Evolutionary conservation across 2,113 vertebrate species (phyloP), one percentile per base, ranked within the genome.

Genomic region (Indri indri): DNA sequence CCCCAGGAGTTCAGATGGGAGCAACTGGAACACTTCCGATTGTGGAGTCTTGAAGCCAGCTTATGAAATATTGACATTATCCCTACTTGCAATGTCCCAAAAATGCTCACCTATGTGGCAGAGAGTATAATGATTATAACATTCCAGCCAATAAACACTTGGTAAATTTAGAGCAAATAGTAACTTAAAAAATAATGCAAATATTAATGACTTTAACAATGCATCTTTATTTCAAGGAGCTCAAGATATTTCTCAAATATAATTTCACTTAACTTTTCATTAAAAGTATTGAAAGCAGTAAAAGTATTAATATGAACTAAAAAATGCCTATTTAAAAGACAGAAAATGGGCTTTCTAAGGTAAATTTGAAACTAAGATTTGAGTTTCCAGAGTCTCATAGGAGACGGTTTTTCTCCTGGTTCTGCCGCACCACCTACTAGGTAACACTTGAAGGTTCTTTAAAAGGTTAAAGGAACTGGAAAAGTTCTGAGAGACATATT

Each of bases 201-300:
- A 45, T 90, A 52, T 68, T 61, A 96, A 82, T 81, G 71, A 79
- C 20, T 88, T 97, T 40, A 77, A 82, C 82, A 61, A 57, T 20
- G 0, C 7, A 37, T 65, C 61, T 92, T 74, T 74, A 91, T 45
- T 85, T 50, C 37, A 87, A 63, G 16, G 32, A 65, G 30, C 7
- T 79, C 45, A 83, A 82, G 47, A 37, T 45, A 37, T 50, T 82
- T 90, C 63, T 91, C 45, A 90, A 86, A 89, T 37, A 74, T 18
- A 68, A 57, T 59, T n/a, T 79, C 34, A 83, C 61, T 71, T 70
- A 96, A 57, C 14, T 71, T 47, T 87, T 85, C 40, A 74, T 23
- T 74, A 47, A 76, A 73, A 8, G 40, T 66, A 57, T 59, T 85
- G 12, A 74, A 81, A 47, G n/a, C 70, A 92, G 34, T 37, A 90